Conservation (phyloP, 2,888 invertebrate genomes). For the Romanomermis culicivorax region DNA sequence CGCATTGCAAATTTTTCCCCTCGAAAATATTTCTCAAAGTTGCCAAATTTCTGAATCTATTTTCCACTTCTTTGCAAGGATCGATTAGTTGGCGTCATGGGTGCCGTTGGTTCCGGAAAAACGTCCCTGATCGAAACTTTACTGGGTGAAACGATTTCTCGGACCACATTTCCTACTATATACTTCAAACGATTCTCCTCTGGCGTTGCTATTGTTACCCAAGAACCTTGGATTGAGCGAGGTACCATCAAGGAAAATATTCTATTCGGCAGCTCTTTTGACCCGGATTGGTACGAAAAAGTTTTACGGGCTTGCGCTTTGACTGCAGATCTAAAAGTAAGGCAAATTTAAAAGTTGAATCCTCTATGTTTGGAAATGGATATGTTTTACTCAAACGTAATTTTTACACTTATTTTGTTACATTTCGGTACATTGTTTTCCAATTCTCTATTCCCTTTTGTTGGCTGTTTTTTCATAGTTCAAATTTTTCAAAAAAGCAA, state of each 20-base stretch:
- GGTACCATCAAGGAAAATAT: constrained; percentile 79
- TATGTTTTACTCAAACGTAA: too few species aligned
- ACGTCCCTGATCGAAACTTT: constrained; percentile 61
- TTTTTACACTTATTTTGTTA: too few species aligned
- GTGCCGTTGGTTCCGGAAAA: constrained; percentile 57
- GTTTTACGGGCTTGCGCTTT: constrained; percentile 67
- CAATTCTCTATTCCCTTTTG: too few species aligned
- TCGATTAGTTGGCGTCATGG: constrained; percentile 2
- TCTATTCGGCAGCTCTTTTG: constrained; percentile 62
- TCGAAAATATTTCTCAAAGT: too few species aligned
- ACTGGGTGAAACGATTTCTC: constrained; percentile 49
- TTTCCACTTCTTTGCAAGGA: too few species aligned
- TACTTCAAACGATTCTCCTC: constrained; percentile 9
- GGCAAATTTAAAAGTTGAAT: too few species aligned
- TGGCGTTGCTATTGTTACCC: constrained; percentile 59
- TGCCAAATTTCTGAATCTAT: too few species aligned
- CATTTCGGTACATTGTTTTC: too few species aligned
- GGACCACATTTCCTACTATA: constrained; percentile 10
- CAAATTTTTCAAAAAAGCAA: too few species aligned
- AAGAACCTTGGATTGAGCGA: constrained; percentile 75
- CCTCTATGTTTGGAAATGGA: too few species aligned
- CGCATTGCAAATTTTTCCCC: too few species aligned
- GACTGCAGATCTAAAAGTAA: constrained; percentile 41
- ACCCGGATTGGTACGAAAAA: constrained; percentile 49
- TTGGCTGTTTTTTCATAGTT: too few species aligned